Percentiles rank a stretch among this genome's conserved stretches.
phyloP scores from a whole-genome alignment of 1,140 invertebrate genomes.

The Orius insidiosus region DNA sequence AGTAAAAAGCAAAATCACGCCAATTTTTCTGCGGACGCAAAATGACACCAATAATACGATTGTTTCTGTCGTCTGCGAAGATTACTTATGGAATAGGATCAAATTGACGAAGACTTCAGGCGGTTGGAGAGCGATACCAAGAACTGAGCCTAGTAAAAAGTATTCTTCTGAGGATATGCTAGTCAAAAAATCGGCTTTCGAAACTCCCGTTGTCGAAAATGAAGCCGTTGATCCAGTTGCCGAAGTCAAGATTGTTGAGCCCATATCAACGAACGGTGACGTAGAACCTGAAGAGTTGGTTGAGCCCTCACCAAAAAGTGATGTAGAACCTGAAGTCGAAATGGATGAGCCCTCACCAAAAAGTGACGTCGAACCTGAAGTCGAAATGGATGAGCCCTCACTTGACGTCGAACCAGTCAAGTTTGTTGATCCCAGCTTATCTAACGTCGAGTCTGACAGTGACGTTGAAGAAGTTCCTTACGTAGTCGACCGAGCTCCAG shows the following conservation, averaged over 20 bases:
- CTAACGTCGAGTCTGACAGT: too few relatives aligned
- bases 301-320: too few relatives aligned
- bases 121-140: conserved; percentile 62
- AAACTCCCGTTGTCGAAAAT: too few relatives aligned
- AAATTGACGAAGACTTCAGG: conserved; percentile 56
- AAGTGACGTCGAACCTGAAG: too few relatives aligned
- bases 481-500: not conserved
- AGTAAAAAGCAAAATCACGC: conserved; percentile 36
- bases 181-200: conserved; percentile 8
- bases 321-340: too few relatives aligned
- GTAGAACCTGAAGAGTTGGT: too few relatives aligned
- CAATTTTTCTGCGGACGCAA: conserved; percentile 65
- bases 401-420: too few relatives aligned
- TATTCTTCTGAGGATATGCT: conserved; percentile 19
- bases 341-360: too few relatives aligned
- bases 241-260: conserved; percentile 13
- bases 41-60: conserved; percentile 51
- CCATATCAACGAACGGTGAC: too few relatives aligned
- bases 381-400: too few relatives aligned
- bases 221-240: conserved; percentile 18
- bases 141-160: conserved; percentile 16
- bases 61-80: conserved; percentile 64
- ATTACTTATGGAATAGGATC: conserved; percentile 69
- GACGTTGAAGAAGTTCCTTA: too few relatives aligned
- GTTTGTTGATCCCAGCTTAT: too few relatives aligned